Evolutionary conservation across 2,888 invertebrate genomes (phyloP).

Genomic region (Ormyrus thymus): DNA sequence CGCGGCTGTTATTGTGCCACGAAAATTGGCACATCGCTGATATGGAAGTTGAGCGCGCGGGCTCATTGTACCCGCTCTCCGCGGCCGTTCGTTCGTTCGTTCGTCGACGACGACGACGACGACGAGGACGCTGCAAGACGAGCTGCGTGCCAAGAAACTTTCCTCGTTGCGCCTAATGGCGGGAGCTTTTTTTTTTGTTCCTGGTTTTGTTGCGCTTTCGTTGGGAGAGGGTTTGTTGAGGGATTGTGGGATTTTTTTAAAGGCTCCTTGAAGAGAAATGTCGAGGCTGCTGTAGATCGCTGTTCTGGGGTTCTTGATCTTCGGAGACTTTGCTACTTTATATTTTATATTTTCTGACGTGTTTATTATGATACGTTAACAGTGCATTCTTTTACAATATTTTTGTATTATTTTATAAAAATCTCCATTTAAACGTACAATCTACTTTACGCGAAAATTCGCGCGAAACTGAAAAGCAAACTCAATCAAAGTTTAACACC

Average conservation of each 20-base stretch:
- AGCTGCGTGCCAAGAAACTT: background rate
- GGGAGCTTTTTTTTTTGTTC: background rate
- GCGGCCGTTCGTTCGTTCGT: background rate
- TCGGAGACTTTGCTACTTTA: background rate
- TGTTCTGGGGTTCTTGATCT: conserved; percentile 9
- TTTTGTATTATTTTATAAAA: too few species aligned
- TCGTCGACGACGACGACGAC: background rate
- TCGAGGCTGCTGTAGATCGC: background rate
- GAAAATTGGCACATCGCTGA: conserved; percentile 70
- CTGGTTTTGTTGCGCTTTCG: background rate
- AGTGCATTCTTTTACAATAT: too few species aligned
- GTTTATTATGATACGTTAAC: too few species aligned
- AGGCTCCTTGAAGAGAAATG: too few species aligned
- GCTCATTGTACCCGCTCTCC: conserved; percentile 31
- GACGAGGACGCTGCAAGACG: conserved; percentile 2
- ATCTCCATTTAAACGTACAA: too few species aligned
- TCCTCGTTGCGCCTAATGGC: background rate
- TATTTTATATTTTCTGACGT: too few species aligned
- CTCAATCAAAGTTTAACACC: too few species aligned
- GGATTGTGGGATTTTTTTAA: too few species aligned
- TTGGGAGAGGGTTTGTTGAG: too few species aligned
- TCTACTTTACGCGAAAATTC: too few species aligned
- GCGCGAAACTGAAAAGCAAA: too few species aligned
- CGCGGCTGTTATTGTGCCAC: conserved; percentile 59
- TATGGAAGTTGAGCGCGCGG: conserved; percentile 64